phyloP scores from a whole-genome alignment of 1,140 invertebrate species.

The Drosophila sucinea region DNA sequence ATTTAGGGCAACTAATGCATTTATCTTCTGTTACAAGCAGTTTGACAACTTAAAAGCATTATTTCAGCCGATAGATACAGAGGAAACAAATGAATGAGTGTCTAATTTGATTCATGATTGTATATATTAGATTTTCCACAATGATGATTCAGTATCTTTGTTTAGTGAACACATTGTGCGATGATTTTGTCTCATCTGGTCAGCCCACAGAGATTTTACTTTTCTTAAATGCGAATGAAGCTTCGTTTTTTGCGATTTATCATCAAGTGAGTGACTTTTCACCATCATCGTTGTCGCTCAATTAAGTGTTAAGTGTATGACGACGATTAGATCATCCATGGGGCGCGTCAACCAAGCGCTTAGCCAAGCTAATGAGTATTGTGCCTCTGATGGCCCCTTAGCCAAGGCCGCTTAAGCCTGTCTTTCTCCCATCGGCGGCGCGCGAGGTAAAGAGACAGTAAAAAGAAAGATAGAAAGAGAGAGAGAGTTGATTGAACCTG shows the following conservation, averaged over 20 bases:
- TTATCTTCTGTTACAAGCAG: too few relatives aligned
- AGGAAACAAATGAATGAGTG: neutral
- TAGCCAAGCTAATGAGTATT: constrained; percentile 47
- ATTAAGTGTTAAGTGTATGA: constrained; percentile 62
- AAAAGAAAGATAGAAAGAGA: constrained; percentile 3
- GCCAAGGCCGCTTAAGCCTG: constrained; percentile 43
- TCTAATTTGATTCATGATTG: neutral
- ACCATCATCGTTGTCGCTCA: constrained; percentile 26
- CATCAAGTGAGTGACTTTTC: constrained; percentile 38
- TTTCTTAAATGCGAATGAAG: constrained; percentile 1
- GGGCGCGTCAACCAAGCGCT: constrained; percentile 49
- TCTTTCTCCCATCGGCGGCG: neutral
- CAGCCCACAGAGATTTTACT: constrained; percentile 15
- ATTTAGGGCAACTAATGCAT: neutral
- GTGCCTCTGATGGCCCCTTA: constrained; percentile 22
- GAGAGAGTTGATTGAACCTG: constrained; percentile 58
- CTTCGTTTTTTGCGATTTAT: constrained; percentile 43
- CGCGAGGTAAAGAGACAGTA: neutral
- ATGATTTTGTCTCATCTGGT: neutral
- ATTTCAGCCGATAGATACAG: neutral
- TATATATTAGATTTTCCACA: constrained; percentile 7
- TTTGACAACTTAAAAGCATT: neutral
- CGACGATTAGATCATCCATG: constrained; percentile 60
- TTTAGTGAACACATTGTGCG: constrained; percentile 4
- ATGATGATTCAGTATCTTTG: constrained; percentile 15